Percentiles rank a stretch among this genome's conserved stretches.
Conservation (phyloP, 2,113 vertebrate genomes). For the Manacus vitellinus region DNA sequence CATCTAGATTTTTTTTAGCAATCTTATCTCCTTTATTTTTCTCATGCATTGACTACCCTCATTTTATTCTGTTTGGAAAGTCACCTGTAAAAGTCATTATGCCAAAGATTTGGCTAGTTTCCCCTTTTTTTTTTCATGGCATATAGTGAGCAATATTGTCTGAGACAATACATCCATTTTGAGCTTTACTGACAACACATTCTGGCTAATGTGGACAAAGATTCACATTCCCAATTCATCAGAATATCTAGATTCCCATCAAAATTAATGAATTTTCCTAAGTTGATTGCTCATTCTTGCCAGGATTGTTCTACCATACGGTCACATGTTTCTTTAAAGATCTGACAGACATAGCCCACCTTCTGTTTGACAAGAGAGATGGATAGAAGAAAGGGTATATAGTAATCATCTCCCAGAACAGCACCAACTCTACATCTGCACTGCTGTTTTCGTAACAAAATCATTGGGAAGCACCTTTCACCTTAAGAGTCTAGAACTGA, state of each 20-base stretch:
- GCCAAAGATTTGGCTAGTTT: not conserved
- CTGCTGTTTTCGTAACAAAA: not conserved
- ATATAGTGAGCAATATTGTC: not conserved
- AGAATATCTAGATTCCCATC: not conserved
- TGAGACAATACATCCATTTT: not conserved
- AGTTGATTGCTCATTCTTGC: not conserved
- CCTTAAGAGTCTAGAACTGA: not conserved
- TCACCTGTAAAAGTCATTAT: not conserved
- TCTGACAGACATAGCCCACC: not conserved
- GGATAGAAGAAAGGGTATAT: not conserved
- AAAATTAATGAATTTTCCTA: not conserved
- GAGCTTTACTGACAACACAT: not conserved
- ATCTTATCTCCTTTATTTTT: not conserved
- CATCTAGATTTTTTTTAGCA: not conserved
- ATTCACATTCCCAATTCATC: not conserved
- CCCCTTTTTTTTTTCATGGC: not conserved
- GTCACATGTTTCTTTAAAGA: not conserved
- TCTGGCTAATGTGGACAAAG: not conserved
- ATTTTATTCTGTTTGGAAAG: not conserved
- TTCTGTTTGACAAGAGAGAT: not conserved
- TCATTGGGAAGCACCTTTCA: fast-evolving
- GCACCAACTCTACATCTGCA: not conserved
- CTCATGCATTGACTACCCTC: not conserved
- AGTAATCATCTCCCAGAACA: not conserved
- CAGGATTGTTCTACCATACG: not conserved